Base-by-base conservation (phyloP, 2,888 invertebrate genomes). In the Hydrotaea cyrtoneurina region DNA sequence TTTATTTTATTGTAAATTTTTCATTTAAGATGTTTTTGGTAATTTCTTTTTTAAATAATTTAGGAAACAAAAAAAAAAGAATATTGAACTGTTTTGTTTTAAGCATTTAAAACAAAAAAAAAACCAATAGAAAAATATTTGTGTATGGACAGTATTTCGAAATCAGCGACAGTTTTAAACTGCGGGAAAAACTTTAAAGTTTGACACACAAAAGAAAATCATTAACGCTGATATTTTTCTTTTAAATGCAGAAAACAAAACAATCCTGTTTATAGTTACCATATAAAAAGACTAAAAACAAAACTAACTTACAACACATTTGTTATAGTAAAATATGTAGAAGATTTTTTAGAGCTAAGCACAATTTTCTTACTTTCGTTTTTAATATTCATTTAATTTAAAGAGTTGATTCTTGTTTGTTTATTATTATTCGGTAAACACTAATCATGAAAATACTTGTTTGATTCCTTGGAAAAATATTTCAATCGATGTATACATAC, bases 1-100 rank as follows among this genome's bases (percentile, higher is more conserved):
- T n/a, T 64, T 50, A 55, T 55, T 78, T 64, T 64, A 43, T 74
- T 79, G 77, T 85, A 79, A 71, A 80, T 78, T 74, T 75, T 57
- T 53, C 13, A 4, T 2, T 19, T 73, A 64, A 72, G 72, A 64
- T 19, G 55, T 75, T n/a, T 21, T 50, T n/a, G n/a, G n/a, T n/a
- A n/a, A n/a, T n/a, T n/a, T 11, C 31, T 64, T 77, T 55, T 73
- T 36, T 64, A 31, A 31, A 7, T 31, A 19, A 19, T 76, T 76
- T 1, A 62, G 46, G 26, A 31, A 31, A 31, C 31, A 31, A 2
- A 31, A 31, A n/a, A 57, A 74, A 17, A 31, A 36, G 36, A 31
- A 59, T 64, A 55, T 13, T 71, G 31, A 7, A 7, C 17, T 23
- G 17, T 72, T 31, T 31, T 57, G 66, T 46, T 21, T 71, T 2